Conservation (phyloP, 2,113 vertebrate species). For the Chinchilla lanigera region DNA sequence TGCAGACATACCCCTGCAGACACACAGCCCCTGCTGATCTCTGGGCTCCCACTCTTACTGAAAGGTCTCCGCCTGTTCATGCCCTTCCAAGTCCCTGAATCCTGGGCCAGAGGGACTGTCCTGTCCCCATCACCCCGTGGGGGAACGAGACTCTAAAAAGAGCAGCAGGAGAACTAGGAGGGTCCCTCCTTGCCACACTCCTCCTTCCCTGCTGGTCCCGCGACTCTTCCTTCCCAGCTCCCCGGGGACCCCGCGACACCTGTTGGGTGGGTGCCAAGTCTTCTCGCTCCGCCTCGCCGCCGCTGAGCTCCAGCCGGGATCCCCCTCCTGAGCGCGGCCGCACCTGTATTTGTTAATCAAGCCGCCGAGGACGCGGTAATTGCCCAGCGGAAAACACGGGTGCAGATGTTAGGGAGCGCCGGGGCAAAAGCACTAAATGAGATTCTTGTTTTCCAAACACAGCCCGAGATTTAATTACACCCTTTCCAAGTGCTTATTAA, state of each 20-base stretch:
- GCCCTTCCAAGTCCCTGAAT: neutral
- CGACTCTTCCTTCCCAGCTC: neutral
- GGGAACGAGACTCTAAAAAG: neutral
- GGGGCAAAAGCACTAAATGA: constrained; percentile 84
- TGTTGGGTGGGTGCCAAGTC: constrained; percentile 49
- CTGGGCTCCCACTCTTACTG: neutral
- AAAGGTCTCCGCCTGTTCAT: neutral
- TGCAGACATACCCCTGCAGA: neutral
- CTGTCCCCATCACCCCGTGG: neutral
- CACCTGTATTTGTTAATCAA: constrained; percentile 88
- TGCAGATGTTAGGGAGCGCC: constrained; percentile 84
- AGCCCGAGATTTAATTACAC: constrained; percentile 89
- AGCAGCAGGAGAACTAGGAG: neutral
- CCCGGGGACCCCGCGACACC: neutral
- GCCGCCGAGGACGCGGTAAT: constrained; percentile 78
- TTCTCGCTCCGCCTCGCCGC: neutral
- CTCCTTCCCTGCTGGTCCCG: neutral
- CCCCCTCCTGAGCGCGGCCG: neutral
- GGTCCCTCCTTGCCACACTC: neutral
- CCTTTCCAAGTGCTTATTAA: constrained; percentile 88
- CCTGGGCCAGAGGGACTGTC: neutral
- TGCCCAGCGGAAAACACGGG: constrained; percentile 85
- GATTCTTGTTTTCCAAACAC: constrained; percentile 91
- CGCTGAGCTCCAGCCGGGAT: constrained; percentile 13
- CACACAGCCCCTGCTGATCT: neutral